Conservation (phyloP, 2,113 vertebrate genomes). For the Rattus rattus region DNA sequence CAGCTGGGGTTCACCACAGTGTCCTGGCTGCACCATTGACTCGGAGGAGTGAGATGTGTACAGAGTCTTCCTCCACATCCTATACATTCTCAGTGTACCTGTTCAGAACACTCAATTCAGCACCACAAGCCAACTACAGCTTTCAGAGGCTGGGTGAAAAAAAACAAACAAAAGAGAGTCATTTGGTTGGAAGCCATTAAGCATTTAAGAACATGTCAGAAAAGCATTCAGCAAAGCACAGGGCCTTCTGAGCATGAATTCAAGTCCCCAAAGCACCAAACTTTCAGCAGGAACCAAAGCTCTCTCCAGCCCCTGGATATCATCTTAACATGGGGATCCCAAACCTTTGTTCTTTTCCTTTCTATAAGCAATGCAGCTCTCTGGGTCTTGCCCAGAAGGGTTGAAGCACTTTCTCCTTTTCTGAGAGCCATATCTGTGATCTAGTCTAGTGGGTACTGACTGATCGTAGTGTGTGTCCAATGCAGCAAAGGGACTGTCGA, state of each 20-base stretch:
- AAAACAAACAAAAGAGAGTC: not conserved
- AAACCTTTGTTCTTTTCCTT: not conserved
- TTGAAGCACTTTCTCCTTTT: not conserved
- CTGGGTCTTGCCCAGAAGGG: not conserved
- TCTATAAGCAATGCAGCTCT: too few relatives aligned
- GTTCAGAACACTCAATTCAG: not conserved
- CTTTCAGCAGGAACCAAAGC: not conserved
- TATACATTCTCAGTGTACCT: not conserved
- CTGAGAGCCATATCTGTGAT: not conserved
- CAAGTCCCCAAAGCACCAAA: accelerated
- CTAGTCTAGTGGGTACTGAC: not conserved
- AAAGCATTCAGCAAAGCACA: not conserved
- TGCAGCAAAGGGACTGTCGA: not conserved
- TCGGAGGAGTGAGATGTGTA: accelerated
- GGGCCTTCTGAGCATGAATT: not conserved
- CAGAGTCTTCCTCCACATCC: not conserved
- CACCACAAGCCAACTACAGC: not conserved
- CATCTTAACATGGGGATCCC: accelerated
- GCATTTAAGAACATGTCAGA: not conserved
- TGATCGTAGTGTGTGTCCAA: not conserved
- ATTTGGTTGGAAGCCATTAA: not conserved
- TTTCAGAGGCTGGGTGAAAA: not conserved
- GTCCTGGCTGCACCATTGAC: not conserved
- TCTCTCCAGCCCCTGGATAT: not conserved
- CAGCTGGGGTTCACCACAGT: not conserved